These are phyloP conservation scores for Parauchenoglanis punctatus DNA, from an alignment of 2,797 vertebrate species.

Conservation along the genomic window DNA sequence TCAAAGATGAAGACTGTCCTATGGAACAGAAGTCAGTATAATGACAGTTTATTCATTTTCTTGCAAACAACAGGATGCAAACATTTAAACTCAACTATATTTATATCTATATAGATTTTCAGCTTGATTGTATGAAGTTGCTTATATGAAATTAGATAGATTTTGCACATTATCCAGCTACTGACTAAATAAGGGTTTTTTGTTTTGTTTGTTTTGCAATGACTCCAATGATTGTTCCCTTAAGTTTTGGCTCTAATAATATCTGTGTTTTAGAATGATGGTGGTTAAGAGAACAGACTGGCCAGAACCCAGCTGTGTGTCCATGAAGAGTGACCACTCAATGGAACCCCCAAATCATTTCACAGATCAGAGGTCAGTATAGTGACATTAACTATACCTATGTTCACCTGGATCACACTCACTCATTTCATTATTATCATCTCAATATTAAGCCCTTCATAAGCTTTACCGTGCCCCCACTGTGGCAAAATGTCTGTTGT, in stretches of 20 bases:
- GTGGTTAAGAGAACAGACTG: background rate
- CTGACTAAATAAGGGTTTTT: background rate
- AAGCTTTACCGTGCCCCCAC: background rate
- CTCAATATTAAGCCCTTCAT: background rate
- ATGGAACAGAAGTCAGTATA: background rate
- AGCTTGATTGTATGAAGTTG: background rate
- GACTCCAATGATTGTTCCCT: background rate
- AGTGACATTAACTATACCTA: background rate
- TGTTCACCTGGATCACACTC: background rate
- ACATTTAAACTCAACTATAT: background rate
- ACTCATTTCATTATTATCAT: background rate
- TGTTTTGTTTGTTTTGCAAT: background rate
- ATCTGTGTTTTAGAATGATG: background rate
- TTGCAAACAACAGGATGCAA: background rate
- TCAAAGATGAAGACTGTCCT: background rate
- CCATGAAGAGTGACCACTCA: background rate
- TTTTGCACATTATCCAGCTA: background rate
- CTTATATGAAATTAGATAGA: background rate
- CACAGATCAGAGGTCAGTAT: background rate
- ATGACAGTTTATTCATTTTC: background rate
- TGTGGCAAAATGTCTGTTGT: background rate
- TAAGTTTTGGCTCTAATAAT: background rate
- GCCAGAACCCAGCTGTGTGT: background rate
- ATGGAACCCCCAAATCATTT: background rate
- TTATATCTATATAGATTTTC: background rate